These are phyloP conservation scores for Hormaphis cornu DNA, from an alignment of 1,140 invertebrate genomes.

Conservation along the genomic window DNA sequence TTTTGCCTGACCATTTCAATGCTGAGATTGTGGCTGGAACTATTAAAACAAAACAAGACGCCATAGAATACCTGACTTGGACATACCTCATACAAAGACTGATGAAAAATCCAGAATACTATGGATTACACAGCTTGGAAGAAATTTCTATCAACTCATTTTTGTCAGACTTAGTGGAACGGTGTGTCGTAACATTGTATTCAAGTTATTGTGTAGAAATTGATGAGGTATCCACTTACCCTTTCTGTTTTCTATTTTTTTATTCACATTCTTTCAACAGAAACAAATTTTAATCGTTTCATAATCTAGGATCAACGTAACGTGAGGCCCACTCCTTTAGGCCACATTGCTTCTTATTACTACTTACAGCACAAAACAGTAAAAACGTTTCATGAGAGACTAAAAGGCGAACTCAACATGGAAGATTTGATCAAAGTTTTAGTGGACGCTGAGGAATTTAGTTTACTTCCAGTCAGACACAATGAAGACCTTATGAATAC, in stretches of 20 bases:
- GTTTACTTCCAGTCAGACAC: conserved; percentile 89
- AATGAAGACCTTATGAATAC: conserved; percentile 94
- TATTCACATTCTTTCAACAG: not conserved
- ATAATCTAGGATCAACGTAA: conserved; percentile 54
- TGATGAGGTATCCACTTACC: conserved; percentile 49
- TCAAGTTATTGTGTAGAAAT: conserved; percentile 65
- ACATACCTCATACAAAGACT: conserved; percentile 91
- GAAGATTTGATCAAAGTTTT: conserved; percentile 72
- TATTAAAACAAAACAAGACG: conserved; percentile 82
- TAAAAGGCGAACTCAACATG: conserved; percentile 55
- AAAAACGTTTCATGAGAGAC: conserved; percentile 62
- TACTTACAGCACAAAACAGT: conserved; percentile 93
- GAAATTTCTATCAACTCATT: conserved; percentile 63
- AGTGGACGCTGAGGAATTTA: conserved; percentile 81
- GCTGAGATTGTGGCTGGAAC: conserved; percentile 82
- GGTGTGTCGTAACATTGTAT: conserved; percentile 59
- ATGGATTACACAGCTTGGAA: conserved; percentile 70
- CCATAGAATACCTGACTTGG: conserved; percentile 95
- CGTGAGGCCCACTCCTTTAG: conserved; percentile 72
- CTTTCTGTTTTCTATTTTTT: too few relatives aligned
- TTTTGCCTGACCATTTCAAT: conserved; percentile 93
- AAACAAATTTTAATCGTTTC: not conserved
- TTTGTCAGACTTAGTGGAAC: conserved; percentile 67
- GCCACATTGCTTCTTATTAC: conserved; percentile 91
- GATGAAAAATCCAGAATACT: conserved; percentile 88